Percentiles rank a stretch among this genome's conserved stretches.
These are phyloP conservation scores for Corynorhinus townsendii DNA, from an alignment of 2,113 vertebrate genomes.

Conservation along the genomic window DNA sequence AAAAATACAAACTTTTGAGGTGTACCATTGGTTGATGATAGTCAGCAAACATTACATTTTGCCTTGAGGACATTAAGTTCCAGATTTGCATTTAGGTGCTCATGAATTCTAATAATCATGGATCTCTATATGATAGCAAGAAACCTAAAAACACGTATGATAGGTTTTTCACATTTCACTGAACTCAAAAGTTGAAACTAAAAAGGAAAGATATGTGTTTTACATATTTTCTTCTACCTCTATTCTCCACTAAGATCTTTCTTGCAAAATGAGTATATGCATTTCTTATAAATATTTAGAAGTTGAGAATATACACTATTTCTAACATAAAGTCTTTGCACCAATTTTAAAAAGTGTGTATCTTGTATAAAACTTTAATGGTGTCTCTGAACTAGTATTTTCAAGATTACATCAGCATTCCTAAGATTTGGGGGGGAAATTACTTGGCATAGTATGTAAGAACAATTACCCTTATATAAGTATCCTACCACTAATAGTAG, in stretches of 20 bases:
- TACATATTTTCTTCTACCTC: not conserved
- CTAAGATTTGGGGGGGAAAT: not conserved
- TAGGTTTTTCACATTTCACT: not conserved
- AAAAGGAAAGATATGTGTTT: not conserved
- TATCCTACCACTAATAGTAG: not conserved
- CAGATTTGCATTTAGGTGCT: not conserved
- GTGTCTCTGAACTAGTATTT: not conserved
- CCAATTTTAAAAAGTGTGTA: not conserved
- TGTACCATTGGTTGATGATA: conserved; percentile 47
- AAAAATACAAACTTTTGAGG: conserved; percentile 13
- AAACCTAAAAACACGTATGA: not conserved
- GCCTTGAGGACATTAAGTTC: not conserved
- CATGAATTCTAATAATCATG: not conserved
- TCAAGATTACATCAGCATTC: not conserved
- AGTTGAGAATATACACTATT: not conserved
- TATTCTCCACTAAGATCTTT: not conserved
- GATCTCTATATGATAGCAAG: not conserved
- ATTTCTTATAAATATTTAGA: not conserved
- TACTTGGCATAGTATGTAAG: not conserved
- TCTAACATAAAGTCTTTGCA: not conserved
- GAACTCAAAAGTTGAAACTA: not conserved
- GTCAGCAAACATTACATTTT: conserved; percentile 24
- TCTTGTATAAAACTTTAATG: not conserved
- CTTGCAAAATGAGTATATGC: not conserved
- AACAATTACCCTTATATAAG: not conserved